Base-by-base conservation (phyloP, 2,888 invertebrate species). In the Perizoma flavofasciatum region DNA sequence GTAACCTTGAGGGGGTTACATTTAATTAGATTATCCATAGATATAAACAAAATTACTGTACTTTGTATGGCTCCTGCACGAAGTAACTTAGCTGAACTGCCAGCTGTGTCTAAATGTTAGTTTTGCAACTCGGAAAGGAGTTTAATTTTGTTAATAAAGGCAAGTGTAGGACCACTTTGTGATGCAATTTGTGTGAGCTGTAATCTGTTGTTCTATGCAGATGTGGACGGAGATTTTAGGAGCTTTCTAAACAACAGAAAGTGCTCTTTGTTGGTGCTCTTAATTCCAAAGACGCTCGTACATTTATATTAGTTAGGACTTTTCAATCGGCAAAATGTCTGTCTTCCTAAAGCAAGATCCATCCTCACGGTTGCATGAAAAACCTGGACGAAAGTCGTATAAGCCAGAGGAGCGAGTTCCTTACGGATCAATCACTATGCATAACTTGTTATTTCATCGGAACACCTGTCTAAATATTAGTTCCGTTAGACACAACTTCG, bases 121-220 rank as follows among this genome's bases (percentile, higher is more conserved):
- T 61, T 57, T 48, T 39, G 49, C 49, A 64, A 58, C 62, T 59
- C 35, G 54, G 44, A 59, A 55, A 49, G 62, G 46, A 65, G 59
- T 65, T 61, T 65, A 64, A 67, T 55, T 51, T 59, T 59, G 63
- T 59, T 59, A 63, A 67, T 67, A 61, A 61, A 65, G 65, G 59
- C 53, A 54, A 55, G 60, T 54, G 60, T 39, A 33, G 43, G 22
- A 60, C 55, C 49, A 49, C 50, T 59, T 52, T 63, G 52, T 61
- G 44, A 22, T 59, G 61, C 62, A 51, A 56, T 60, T 67, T 61
- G 60, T 47, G 45, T 10, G 43, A 55, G 52, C 55, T 43, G 55
- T 59, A 58, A 58, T 45, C 47, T 51, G 41, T 58, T 50, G 57
- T 43, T 55, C 50, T 44, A 61, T 50, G 59, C 51, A 55, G 49